Base-by-base conservation (phyloP, 2,888 invertebrate genomes). In the Aproaerema taeniolella region DNA sequence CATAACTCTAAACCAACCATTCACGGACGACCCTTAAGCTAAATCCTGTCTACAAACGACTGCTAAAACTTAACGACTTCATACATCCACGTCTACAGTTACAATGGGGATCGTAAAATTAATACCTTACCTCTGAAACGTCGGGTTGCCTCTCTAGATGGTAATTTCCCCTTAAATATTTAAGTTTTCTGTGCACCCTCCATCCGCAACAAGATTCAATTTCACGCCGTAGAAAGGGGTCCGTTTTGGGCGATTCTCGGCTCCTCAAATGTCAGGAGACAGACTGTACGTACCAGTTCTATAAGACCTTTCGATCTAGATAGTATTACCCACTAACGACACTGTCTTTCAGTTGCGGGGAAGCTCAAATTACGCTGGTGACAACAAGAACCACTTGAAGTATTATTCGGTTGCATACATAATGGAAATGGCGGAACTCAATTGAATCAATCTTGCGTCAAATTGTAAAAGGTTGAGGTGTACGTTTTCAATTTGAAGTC, bases 131-230 rank as follows among this genome's bases (percentile, higher is more conserved):
- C 75, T 78, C 67, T 50, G 61, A 69, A 75, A 72, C 60, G 69
- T 67, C 64, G 67, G 61, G 66, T 61, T 58, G 63, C 58, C 69
- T 69, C 74, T 73, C 75, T 57, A 59, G 71, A 73, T 73, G 72
- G 76, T 77, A 78, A 80, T 79, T 77, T 67, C 68, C 76, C 69
- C 77, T 75, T 74, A 85, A 85, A 86, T 85, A 83, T 85, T 85
- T 85, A 81, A 86, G 82, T 82, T 82, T 79, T 70, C 76, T 58
- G 60, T 66, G 59, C 74, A 68, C 81, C 83, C 82, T 77, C 66
- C 68, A 58, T 61, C 80, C 79, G 73, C 78, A 83, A 83, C 85
- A 85, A 78, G 83, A 86, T 86, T 86, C 85, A 86, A 86, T 86
- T 85, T 85, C 78, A 83, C 83, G 80, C 81, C 80, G 72, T 65